Evolutionary conservation across 2,797 vertebrate genomes (phyloP), one percentile per base, ranked within the genome.

Genomic region (Argentina silus): DNA sequence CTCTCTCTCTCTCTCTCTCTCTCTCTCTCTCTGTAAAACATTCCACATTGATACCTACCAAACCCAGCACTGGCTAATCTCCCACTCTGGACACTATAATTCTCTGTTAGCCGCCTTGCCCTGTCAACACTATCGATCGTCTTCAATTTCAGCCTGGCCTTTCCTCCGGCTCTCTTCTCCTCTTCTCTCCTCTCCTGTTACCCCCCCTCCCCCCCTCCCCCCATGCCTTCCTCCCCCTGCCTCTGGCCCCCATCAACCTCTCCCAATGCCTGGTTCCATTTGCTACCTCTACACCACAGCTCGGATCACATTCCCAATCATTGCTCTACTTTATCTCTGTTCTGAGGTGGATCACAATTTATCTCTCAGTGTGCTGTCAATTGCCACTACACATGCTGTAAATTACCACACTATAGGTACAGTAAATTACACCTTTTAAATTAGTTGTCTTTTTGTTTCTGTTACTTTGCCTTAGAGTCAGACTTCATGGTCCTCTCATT

Each of bases 51-150:
- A 69, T 6, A 71, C 65, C 70, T 81, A 80, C 45, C 17, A 70
- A 70, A 78, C 80, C 47, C 73, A 67, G 62, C 55, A 75, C 71
- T 57, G 53, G 72, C 68, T 80, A 78, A 81, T 83, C 64, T 68
- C 69, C 69, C 21, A 8, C 70, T 45, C 74, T 9, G 42, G 71
- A 80, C 72, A 68, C 42, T 66, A 80, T 81, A 56, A 73, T 62
- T 83, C 78, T 75, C 73, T 19, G 70, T 72, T 72, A 60, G 72
- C 62, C 55, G 9, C 78, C 59, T 55, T 70, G 47, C 55, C 68
- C 57, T 74, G 60, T 82, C 71, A 59, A 48, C 45, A 48, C 73
- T 56, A 85, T 81, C 7, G 63, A 84, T 80, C 3, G 10, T 15
- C 73, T 77, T 48, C 45, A 74, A 36, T 72, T 77, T 57, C 73